Evolutionary conservation across 2,888 invertebrate genomes (phyloP).

Genomic region (Pyrrhopygopsis socrates): DNA sequence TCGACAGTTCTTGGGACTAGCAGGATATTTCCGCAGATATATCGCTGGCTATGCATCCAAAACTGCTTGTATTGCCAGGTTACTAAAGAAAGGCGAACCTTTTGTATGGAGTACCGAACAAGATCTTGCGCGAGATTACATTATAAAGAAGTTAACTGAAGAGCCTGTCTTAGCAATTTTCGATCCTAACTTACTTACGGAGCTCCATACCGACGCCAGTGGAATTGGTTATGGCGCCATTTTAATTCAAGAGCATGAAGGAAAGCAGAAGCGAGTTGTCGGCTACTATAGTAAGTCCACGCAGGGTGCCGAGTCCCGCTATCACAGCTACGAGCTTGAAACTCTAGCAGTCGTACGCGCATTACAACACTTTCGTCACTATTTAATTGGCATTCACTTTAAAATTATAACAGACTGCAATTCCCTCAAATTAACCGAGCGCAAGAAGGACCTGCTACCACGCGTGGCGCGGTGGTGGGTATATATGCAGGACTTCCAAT

Average conservation of each 20-base stretch:
- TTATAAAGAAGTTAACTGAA: background rate
- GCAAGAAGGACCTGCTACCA: background rate
- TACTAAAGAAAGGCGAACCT: too few relatives aligned
- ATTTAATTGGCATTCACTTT: background rate
- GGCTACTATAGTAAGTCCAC: background rate
- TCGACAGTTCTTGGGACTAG: too few relatives aligned
- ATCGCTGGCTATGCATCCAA: too few relatives aligned
- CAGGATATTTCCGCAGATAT: too few relatives aligned
- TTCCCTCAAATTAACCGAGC: background rate
- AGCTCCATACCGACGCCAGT: background rate
- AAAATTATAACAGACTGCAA: background rate
- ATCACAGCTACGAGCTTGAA: background rate
- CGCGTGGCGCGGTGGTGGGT: constrained; percentile 4
- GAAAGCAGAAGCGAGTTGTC: background rate
- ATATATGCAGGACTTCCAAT: constrained; percentile 32
- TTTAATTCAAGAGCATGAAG: background rate
- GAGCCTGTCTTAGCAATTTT: background rate
- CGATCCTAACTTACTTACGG: background rate
- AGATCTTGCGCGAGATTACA: background rate
- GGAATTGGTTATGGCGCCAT: background rate
- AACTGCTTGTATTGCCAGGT: too few relatives aligned
- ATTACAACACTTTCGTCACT: background rate
- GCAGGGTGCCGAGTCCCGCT: background rate
- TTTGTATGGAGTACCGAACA: background rate
- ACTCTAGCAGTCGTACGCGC: background rate